Evolutionary conservation across 1,140 invertebrate species (phyloP).

Genomic region (Heliconius nattereri): DNA sequence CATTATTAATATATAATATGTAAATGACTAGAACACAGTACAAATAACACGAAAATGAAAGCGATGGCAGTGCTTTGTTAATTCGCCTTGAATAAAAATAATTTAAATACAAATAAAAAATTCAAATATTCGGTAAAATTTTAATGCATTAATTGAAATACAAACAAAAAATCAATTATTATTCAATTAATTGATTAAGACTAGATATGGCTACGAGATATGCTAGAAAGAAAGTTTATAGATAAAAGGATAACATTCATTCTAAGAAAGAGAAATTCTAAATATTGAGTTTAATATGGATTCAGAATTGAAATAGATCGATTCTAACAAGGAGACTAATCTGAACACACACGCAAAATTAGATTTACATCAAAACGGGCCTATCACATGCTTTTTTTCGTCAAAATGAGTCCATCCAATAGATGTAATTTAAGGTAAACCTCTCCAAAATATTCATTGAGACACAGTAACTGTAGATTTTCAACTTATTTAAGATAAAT

Average conservation of each 20-base stretch:
- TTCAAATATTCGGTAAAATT: not conserved
- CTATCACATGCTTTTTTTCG: not conserved
- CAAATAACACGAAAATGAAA: conserved; percentile 14
- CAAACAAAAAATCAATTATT: not conserved
- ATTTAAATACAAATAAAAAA: not conserved
- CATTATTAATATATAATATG: not conserved
- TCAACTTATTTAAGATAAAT: not conserved
- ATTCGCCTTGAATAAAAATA: conserved; percentile 5
- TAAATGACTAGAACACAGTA: conserved; percentile 17
- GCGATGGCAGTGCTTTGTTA: conserved; percentile 21
- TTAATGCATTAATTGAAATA: not conserved
- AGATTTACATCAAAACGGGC: conserved; percentile 18
- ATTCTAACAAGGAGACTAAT: conserved; percentile 26
- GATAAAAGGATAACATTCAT: conserved; percentile 25
- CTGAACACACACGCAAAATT: conserved; percentile 34
- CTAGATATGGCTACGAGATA: conserved; percentile 36
- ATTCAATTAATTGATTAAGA: conserved; percentile 22
- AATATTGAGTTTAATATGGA: conserved; percentile 30
- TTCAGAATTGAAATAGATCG: conserved; percentile 22
- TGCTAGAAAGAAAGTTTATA: conserved; percentile 32
- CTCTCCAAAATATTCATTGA: not conserved
- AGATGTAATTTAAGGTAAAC: not conserved
- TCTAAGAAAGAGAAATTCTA: conserved; percentile 32
- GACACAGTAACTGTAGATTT: not conserved
- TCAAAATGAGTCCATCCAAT: too few relatives aligned